Evolutionary conservation across 2,888 invertebrate genomes (phyloP).

Genomic region (Apotomis turbidana): DNA sequence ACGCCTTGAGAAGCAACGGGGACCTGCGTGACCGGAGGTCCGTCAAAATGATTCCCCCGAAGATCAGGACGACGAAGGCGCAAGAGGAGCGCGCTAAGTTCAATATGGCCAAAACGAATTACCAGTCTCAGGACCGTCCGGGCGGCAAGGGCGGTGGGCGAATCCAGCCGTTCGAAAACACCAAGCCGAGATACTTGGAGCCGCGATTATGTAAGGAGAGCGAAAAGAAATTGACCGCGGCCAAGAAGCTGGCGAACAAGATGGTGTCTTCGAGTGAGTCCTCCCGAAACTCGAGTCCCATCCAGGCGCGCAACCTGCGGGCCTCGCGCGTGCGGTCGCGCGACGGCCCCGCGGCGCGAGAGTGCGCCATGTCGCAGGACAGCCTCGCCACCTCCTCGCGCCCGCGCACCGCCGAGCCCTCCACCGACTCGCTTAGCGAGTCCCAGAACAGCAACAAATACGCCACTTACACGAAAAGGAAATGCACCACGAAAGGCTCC

Average conservation of each 20-base stretch:
- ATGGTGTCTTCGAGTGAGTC: constrained; percentile 86
- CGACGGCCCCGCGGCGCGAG: constrained; percentile 53
- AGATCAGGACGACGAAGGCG: constrained; percentile 72
- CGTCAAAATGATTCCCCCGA: constrained; percentile 52
- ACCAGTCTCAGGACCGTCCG: constrained; percentile 55
- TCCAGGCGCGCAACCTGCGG: constrained; percentile 72
- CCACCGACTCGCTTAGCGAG: constrained; percentile 75
- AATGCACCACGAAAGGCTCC: constrained; percentile 59
- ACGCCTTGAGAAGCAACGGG: constrained; percentile 50
- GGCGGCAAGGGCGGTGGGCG: constrained; percentile 46
- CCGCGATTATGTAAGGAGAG: constrained; percentile 66
- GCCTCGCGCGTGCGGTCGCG: constrained; percentile 61
- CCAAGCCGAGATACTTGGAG: constrained; percentile 86
- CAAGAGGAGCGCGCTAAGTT: constrained; percentile 74
- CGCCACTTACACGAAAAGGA: constrained; percentile 71
- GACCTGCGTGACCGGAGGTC: constrained; percentile 53
- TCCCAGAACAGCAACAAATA: constrained; percentile 70
- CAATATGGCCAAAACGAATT: constrained; percentile 64
- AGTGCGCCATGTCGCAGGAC: constrained; percentile 76
- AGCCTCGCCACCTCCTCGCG: constrained; percentile 76
- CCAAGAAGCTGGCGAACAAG: constrained; percentile 72
- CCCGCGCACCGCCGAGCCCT: constrained; percentile 75
- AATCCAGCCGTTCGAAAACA: constrained; percentile 61
- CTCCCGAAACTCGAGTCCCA: constrained; percentile 88
- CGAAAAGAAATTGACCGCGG: constrained; percentile 53